Evolutionary conservation across 1,140 invertebrate species (phyloP).

Genomic region (Xylocopa sonorina): DNA sequence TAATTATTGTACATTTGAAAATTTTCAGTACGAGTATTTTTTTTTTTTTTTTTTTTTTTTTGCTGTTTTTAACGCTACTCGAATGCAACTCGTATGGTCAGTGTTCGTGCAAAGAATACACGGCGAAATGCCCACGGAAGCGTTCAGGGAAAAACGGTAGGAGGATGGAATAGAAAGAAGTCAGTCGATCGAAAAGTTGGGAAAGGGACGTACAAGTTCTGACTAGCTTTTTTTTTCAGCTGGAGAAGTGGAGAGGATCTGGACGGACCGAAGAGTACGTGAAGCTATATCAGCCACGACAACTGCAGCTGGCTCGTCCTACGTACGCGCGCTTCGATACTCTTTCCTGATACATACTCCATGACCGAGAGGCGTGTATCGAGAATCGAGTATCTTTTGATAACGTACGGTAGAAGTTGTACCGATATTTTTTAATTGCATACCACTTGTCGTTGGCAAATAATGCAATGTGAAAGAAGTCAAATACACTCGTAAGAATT

Average conservation of each 20-base stretch:
- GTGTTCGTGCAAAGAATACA: background rate
- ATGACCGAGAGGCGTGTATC: background rate
- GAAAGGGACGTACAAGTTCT: constrained; percentile 16
- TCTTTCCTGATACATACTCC: too few species aligned
- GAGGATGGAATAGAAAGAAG: constrained; percentile 14
- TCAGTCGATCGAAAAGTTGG: constrained; percentile 26
- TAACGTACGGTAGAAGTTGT: background rate
- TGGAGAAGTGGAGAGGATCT: constrained; percentile 18
- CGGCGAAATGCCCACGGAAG: background rate
- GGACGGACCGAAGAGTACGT: constrained; percentile 6
- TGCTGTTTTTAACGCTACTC: background rate
- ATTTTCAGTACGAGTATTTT: background rate
- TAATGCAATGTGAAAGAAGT: background rate
- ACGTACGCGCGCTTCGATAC: background rate
- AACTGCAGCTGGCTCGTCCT: constrained; percentile 20
- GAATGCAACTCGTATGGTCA: background rate
- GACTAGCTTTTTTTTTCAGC: background rate
- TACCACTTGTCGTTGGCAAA: background rate
- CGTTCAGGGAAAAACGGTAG: constrained; percentile 1
- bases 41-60: too few species aligned
- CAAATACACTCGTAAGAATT: too few species aligned
- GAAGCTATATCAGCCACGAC: constrained; percentile 40
- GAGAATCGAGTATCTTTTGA: background rate
- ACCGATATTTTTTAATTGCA: background rate
- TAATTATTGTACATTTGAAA: background rate